Evolutionary conservation across 2,797 vertebrate species (phyloP).

Genomic region (Acrossocheilus wenchowensis): DNA sequence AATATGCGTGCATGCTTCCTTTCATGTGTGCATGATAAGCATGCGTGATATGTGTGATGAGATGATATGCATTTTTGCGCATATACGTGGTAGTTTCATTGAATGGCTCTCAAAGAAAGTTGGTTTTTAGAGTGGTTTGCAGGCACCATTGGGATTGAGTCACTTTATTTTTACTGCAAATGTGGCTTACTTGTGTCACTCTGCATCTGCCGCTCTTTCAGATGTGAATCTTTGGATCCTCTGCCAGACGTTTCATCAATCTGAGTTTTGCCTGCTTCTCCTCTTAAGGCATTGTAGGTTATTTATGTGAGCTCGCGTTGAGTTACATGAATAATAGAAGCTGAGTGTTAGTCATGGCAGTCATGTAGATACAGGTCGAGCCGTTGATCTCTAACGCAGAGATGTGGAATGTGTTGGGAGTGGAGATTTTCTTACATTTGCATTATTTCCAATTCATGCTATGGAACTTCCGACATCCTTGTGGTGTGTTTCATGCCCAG

Average conservation of each 20-base stretch:
- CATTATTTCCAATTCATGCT: constrained; percentile 26
- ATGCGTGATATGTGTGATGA: neutral
- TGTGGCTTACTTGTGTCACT: neutral
- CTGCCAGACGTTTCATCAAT: neutral
- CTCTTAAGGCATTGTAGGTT: neutral
- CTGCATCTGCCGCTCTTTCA: neutral
- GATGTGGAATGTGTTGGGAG: constrained; percentile 1
- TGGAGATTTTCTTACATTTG: constrained; percentile 59
- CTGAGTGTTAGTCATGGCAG: neutral
- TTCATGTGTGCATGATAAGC: neutral
- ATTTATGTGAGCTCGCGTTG: neutral
- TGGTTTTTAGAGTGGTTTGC: neutral
- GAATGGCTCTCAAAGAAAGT: neutral
- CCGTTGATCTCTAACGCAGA: neutral
- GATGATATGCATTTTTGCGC: neutral
- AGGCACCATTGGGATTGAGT: neutral
- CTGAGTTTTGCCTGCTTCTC: neutral
- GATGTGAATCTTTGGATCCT: neutral
- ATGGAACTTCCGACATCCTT: neutral
- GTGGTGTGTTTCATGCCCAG: neutral
- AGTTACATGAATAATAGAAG: neutral
- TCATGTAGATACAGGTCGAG: neutral
- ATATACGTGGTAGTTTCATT: neutral
- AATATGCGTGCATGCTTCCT: no score
- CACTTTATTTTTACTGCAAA: neutral